Conservation (phyloP, 2,113 vertebrate genomes). For the Hippocampus barbouri region DNA sequence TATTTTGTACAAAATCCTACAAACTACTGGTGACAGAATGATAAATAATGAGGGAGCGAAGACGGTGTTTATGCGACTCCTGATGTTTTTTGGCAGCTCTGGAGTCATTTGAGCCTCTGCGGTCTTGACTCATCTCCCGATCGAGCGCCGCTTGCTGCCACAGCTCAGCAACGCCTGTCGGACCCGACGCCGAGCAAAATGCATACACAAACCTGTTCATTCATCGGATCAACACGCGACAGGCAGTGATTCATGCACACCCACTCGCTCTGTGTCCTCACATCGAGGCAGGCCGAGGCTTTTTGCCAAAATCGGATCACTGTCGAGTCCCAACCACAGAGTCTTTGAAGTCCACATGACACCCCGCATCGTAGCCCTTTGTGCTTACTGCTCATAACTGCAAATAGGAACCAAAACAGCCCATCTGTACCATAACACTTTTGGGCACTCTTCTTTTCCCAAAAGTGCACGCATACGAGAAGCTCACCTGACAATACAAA, state of each 20-base stretch:
- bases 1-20: not conserved
- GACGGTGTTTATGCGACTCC: slow-evolving; percentile 3
- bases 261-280: slow-evolving; percentile 7
- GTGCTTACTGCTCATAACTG: not conserved
- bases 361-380: not conserved
- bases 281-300: not conserved
- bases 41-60: not conserved
- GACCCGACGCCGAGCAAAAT: slow-evolving; percentile 34
- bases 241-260: slow-evolving; percentile 62
- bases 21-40: not conserved
- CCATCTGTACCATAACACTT: no score
- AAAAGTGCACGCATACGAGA: no score
- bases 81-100: slow-evolving; percentile 24
- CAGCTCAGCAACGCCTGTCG: slow-evolving; percentile 24
- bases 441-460: no score
- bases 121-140: slow-evolving; percentile 76
- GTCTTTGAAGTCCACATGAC: not conserved
- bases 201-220: slow-evolving; percentile 34
- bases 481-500: no score
- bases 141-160: slow-evolving; percentile 18
- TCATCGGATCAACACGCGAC: slow-evolving; percentile 40
- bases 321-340: not conserved
- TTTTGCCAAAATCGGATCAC: not conserved
- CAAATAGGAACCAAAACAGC: not conserved
- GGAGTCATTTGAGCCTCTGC: slow-evolving; percentile 33